phyloP scores from a whole-genome alignment of 1,140 invertebrate genomes.

The Eubasilissa regina region DNA sequence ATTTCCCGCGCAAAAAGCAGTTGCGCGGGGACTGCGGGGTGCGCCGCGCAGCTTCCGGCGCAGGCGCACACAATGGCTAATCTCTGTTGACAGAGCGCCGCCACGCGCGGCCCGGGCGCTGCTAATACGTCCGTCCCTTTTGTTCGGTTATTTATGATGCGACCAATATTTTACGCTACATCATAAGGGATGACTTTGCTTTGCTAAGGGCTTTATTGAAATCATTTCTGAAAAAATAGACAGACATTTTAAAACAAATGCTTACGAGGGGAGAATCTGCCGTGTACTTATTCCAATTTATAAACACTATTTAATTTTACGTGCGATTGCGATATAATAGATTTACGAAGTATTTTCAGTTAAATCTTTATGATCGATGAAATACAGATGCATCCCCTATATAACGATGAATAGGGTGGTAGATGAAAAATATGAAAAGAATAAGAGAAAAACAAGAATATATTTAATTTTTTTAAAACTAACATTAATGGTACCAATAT shows the following conservation, averaged over 20 bases:
- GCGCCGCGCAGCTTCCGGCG: constrained; percentile 34
- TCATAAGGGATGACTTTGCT: constrained; percentile 47
- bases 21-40: constrained; percentile 25
- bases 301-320: no score
- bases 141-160: constrained; percentile 60
- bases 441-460: no score
- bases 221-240: constrained; percentile 15
- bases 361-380: no score
- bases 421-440: no score
- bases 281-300: no score
- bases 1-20: constrained; percentile 56
- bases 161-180: constrained; percentile 57
- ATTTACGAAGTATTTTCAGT: no score
- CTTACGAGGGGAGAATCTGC: not conserved
- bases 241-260: constrained; percentile 3
- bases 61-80: constrained; percentile 57
- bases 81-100: constrained; percentile 60
- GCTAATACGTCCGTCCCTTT: constrained; percentile 53
- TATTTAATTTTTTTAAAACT: no score
- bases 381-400: no score
- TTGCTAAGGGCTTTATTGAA: constrained; percentile 36
- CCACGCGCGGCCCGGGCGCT: constrained; percentile 52
- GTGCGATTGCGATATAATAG: no score
- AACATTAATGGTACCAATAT: no score
- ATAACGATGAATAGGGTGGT: no score